Evolutionary conservation across 2,113 vertebrate species (phyloP), one percentile per base, ranked within the genome.

Genomic region (Isichthys henryi): DNA sequence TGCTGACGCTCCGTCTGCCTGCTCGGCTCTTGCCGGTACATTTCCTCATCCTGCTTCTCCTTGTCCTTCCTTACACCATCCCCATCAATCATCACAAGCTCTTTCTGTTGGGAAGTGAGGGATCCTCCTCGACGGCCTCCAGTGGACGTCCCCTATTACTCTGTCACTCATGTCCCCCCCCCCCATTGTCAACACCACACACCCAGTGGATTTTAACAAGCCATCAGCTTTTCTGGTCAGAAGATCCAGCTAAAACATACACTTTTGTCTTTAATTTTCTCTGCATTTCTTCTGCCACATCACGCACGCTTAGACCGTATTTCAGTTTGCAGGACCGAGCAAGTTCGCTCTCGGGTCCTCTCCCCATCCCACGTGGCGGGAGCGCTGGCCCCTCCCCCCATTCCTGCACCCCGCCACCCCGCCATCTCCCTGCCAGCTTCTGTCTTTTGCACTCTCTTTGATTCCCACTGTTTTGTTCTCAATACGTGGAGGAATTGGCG

Each of bases 401-500:
- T 5, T 35, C 31, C 80, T 10, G 35, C 45, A 8, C 43, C 35
- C 21, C 17, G 6, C 74, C 74, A 1, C 13, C 27, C 1, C 5
- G 11, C 11, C 0, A 13, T 7, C 10, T 86, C 21, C 3, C 85
- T 53, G 85, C 52, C 23, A 50, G 2, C 50, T 58, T 35, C 52
- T 56, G 50, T 9, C 52, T 58, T 58, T 27, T 43, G 11, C 84
- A 52, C 11, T 62, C 49, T 1, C 39, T 62, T 88, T 88, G 52
- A 56, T 88, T 83, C 45, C 35, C 11, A 17, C 31, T 0, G 27
- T 45, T 3, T 11, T 88, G 52, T 43, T 58, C 17, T 45, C 31
- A 39, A 62, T 52, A 8, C 31, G 53, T 9, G 66, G 89, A 89
- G 66, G 91, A 91, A 94, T 91, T 89, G 89, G 88, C 92, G 92